phyloP scores from a whole-genome alignment of 2,113 vertebrate species.

The Sylvia atricapilla region DNA sequence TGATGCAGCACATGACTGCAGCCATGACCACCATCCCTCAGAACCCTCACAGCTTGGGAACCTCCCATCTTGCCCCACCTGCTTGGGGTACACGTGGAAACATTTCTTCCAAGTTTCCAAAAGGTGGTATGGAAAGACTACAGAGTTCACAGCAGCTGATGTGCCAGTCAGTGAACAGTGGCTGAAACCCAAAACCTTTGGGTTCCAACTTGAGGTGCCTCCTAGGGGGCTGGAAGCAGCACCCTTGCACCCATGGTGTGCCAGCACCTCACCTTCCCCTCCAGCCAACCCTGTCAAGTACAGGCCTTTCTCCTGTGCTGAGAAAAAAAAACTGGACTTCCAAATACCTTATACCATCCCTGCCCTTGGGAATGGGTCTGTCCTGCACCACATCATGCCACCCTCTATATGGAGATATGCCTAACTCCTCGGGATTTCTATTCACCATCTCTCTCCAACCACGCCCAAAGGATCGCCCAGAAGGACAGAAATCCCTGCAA shows the following conservation, averaged over 20 bases:
- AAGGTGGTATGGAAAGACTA: background rate
- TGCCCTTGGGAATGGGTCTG: background rate
- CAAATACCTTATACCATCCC: background rate
- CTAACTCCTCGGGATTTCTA: background rate
- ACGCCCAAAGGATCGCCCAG: background rate
- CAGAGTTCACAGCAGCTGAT: background rate
- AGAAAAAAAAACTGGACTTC: background rate
- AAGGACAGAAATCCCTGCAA: background rate
- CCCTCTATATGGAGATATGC: background rate
- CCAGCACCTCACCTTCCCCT: background rate
- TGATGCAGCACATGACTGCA: background rate
- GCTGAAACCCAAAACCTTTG: background rate
- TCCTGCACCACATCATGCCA: background rate
- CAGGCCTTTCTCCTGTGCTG: background rate
- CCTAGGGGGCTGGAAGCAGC: background rate
- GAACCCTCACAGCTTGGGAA: background rate
- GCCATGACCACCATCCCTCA: background rate
- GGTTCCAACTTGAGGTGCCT: background rate
- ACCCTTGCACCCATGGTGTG: fast-evolving
- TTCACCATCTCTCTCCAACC: background rate
- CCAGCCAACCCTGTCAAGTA: background rate
- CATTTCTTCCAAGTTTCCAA: background rate
- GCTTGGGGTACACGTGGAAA: background rate
- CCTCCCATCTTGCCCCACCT: background rate
- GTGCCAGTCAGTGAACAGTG: background rate